Conservation (phyloP, 2,113 vertebrate species). For the human (Homo sapiens) region DNA sequence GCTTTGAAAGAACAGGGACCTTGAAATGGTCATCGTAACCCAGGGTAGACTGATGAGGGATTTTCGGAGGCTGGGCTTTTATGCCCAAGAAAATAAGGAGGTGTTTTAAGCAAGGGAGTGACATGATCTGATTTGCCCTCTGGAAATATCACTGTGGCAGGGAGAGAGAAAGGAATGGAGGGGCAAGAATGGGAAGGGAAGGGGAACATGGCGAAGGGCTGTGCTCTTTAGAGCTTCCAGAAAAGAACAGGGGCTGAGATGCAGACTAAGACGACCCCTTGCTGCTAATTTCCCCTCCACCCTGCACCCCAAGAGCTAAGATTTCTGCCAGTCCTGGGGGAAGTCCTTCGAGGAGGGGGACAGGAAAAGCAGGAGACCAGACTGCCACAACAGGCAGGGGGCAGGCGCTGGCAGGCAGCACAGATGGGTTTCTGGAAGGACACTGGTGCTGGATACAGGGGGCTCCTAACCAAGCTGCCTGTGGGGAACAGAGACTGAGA, state of each 20-base stretch:
- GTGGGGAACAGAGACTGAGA: neutral
- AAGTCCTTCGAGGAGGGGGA: neutral
- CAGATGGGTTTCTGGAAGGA: neutral
- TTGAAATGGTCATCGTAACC: neutral
- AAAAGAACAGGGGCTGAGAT: neutral
- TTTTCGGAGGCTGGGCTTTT: neutral
- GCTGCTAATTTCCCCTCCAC: no score
- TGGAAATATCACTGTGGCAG: neutral
- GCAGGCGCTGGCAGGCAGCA: neutral
- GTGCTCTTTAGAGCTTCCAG: neutral
- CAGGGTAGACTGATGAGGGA: neutral
- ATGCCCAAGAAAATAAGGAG: neutral
- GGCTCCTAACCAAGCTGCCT: neutral
- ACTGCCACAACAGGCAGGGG: neutral
- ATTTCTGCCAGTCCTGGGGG: neutral
- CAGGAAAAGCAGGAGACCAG: accelerated
- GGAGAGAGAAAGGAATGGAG: neutral
- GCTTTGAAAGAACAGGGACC: neutral
- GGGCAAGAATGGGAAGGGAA: no score
- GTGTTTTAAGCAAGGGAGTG: neutral
- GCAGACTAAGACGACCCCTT: neutral
- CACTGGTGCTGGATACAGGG: no score
- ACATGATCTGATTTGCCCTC: neutral
- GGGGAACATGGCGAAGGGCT: accelerated
- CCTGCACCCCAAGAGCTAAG: no score